Percentiles rank a stretch among this genome's conserved stretches.
phyloP scores from a whole-genome alignment of 2,888 invertebrate genomes.

The Hetaerina titia region DNA sequence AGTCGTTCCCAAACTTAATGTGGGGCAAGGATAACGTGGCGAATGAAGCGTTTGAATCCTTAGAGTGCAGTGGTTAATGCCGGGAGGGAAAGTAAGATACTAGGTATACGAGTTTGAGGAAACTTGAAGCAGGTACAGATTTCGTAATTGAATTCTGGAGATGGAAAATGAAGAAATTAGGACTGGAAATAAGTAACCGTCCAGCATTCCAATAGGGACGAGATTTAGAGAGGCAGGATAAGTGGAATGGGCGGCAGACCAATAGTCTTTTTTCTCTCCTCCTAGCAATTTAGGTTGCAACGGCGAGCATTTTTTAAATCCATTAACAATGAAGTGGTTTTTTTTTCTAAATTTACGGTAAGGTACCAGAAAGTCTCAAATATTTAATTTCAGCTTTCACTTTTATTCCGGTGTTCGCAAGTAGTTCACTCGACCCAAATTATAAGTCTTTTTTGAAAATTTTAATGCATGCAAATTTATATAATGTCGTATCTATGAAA shows the following conservation, averaged over 20 bases:
- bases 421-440: too few species aligned
- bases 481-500: too few species aligned
- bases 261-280: neutral
- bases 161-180: neutral
- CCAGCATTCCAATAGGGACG: neutral
- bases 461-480: too few species aligned
- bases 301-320: neutral
- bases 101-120: neutral
- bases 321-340: neutral
- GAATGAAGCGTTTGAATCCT: neutral
- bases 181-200: neutral
- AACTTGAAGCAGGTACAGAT: neutral
- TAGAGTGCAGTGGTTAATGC: neutral
- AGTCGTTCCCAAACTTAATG: neutral
- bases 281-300: neutral
- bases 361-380: too few species aligned
- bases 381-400: too few species aligned
- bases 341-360: neutral
- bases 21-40: neutral
- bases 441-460: too few species aligned
- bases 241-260: neutral
- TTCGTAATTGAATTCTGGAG: constrained; percentile 1
- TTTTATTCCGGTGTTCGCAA: too few species aligned
- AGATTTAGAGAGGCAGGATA: neutral
- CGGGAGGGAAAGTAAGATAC: neutral